Percentiles rank a stretch among this genome's conserved stretches.
These are phyloP conservation scores for Paramacrobiotus metropolitanus DNA, from an alignment of 1,140 invertebrate genomes.

Conservation along the genomic window DNA sequence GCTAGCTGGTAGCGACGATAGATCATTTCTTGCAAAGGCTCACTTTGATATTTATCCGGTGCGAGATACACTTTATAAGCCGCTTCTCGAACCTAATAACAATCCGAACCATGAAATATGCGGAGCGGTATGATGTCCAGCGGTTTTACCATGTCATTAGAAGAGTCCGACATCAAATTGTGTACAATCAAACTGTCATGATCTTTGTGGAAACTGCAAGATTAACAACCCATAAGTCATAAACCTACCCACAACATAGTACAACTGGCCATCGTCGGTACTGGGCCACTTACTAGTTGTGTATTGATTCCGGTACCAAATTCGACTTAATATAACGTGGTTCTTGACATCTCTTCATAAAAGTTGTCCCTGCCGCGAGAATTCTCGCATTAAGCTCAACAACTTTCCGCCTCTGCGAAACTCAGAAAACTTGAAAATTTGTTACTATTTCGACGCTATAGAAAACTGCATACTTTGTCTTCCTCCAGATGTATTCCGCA, in stretches of 20 bases:
- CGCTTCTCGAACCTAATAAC: constrained; percentile 42
- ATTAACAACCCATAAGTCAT: constrained; percentile 6
- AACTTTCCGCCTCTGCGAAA: constrained; percentile 37
- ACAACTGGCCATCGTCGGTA: not conserved
- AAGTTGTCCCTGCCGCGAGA: constrained; percentile 17
- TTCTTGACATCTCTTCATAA: constrained; percentile 6
- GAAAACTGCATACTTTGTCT: constrained; percentile 20
- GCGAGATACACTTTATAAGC: constrained; percentile 64
- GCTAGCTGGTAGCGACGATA: constrained; percentile 48
- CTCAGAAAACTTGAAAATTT: not conserved
- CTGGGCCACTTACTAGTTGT: not conserved
- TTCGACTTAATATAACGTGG: not conserved
- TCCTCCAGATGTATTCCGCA: constrained; percentile 80
- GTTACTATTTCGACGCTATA: not conserved
- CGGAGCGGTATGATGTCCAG: not conserved
- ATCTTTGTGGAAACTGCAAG: constrained; percentile 41
- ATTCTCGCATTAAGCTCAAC: constrained; percentile 61
- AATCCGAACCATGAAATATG: not conserved
- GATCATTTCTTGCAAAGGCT: constrained; percentile 44
- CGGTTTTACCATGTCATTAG: constrained; percentile 31
- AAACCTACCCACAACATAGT: not conserved
- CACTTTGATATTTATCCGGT: constrained; percentile 49
- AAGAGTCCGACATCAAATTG: constrained; percentile 55
- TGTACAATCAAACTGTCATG: constrained; percentile 45
- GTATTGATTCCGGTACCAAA: not conserved